These are phyloP conservation scores for Pteria penguin DNA, from an alignment of 2,888 invertebrate species.

Conservation along the genomic window DNA sequence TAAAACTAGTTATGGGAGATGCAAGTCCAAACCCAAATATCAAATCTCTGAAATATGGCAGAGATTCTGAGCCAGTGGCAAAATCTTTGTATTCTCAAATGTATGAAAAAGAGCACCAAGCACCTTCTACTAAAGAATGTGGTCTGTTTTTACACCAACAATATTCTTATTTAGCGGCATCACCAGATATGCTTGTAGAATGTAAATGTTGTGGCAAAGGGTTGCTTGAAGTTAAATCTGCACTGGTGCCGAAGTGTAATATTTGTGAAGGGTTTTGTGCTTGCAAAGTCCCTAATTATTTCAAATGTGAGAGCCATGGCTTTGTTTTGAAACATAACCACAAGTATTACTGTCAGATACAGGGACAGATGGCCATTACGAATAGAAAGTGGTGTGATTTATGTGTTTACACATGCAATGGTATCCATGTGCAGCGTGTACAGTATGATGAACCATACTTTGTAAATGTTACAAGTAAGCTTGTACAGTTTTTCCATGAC, in stretches of 20 bases:
- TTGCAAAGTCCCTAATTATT: constrained; percentile 11
- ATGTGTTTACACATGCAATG: neutral
- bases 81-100: constrained; percentile 8
- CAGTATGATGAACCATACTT: neutral
- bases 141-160: constrained; percentile 20
- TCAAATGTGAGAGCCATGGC: neutral
- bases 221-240: constrained; percentile 26
- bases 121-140: constrained; percentile 11
- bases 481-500: neutral
- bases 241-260: constrained; percentile 17
- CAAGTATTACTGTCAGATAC: constrained; percentile 23
- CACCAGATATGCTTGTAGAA: constrained; percentile 22
- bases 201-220: constrained; percentile 35
- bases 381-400: neutral
- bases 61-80: constrained; percentile 20
- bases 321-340: constrained; percentile 21
- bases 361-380: constrained; percentile 29
- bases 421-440: neutral
- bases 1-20: constrained; percentile 9
- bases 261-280: constrained; percentile 15
- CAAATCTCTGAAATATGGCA: constrained; percentile 20
- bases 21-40: constrained; percentile 15
- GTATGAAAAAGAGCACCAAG: neutral
- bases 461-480: neutral
- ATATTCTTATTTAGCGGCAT: constrained; percentile 16